Conservation (phyloP, 2,888 invertebrate species). For the Andricus curvator region DNA sequence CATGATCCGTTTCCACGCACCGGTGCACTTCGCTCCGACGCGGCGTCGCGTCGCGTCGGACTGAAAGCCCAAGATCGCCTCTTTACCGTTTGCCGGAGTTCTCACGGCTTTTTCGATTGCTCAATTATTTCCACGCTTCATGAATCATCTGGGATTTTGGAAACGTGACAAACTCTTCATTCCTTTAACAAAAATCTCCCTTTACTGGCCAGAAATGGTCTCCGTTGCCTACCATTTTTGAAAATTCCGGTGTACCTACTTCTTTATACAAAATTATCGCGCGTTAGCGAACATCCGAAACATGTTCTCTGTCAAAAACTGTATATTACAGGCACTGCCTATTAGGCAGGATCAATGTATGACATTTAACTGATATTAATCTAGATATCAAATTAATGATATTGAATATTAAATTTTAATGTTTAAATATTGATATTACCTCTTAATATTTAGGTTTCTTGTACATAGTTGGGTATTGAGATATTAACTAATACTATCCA, state of each 20-base stretch:
- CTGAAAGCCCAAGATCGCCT: constrained; percentile 50
- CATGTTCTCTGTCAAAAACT: not conserved
- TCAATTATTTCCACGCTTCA: constrained; percentile 61
- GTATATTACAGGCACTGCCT: too few species aligned
- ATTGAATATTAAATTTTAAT: too few species aligned
- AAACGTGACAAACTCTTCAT: not conserved
- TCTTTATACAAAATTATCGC: not conserved
- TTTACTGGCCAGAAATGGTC: not conserved
- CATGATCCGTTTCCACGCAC: constrained; percentile 77
- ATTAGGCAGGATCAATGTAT: too few species aligned
- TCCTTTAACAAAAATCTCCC: not conserved
- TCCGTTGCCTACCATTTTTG: not conserved
- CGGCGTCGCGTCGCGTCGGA: constrained; percentile 62
- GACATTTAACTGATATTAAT: too few species aligned
- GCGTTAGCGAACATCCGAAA: not conserved
- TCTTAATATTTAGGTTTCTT: too few species aligned
- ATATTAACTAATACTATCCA: too few species aligned
- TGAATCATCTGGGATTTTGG: constrained; percentile 64
- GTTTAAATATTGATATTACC: too few species aligned
- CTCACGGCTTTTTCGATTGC: constrained; percentile 50
- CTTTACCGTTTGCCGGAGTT: constrained; percentile 48
- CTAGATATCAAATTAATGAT: too few species aligned
- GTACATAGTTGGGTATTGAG: too few species aligned
- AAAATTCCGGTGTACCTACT: not conserved
- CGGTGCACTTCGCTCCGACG: constrained; percentile 62